Base-by-base conservation (phyloP, 2,888 invertebrate species). In the Cloeon dipterum region DNA sequence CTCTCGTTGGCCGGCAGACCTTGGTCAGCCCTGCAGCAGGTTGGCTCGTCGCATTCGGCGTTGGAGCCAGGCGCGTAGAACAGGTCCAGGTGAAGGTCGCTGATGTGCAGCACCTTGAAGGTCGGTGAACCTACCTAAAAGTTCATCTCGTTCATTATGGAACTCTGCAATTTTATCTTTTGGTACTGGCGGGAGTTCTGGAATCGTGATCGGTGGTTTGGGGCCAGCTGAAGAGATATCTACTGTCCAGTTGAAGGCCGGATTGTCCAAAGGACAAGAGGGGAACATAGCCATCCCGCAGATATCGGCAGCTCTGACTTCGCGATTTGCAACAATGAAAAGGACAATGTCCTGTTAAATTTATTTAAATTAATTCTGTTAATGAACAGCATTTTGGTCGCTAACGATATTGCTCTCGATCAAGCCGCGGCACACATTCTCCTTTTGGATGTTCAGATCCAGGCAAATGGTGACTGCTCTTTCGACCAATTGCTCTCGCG, bases 1-100 rank as follows among this genome's bases (percentile, higher is more conserved):
- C 47, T 43, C 3, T 46, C 38, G 4, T 48, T 43, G 4, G 36
- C 19, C 0, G 62, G 55, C 11, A 52, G 51, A 1, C 63, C 63
- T 49, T 70, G 70, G 14, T 68, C 66, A 14, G 46, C 51, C 38
- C 78, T 66, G 50, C 88, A 89, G 50, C 88, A 89, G 4, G 74
- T 59, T 2, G 82, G 78, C 44, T 76, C 74, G 1, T 62, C 65
- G 50, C 88, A 88, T 3, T 66, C 59, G 0, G 76, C 71, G 34
- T 71, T 68, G 1, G 73, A 66, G 20, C 66, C 68, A 0, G 68
- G 62, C 44, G 63, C 60, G 50, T 88, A 88, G 2, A 65, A 50
- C 0, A 74, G 71, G 53, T 88, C 86, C 36, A 74, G 67, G 50
- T 88, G 88, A 19, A 79, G 66, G 49, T 89, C 83, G 1, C 76